Evolutionary conservation across 2,113 vertebrate genomes (phyloP).

Genomic region (Phyllostomus hastatus): DNA sequence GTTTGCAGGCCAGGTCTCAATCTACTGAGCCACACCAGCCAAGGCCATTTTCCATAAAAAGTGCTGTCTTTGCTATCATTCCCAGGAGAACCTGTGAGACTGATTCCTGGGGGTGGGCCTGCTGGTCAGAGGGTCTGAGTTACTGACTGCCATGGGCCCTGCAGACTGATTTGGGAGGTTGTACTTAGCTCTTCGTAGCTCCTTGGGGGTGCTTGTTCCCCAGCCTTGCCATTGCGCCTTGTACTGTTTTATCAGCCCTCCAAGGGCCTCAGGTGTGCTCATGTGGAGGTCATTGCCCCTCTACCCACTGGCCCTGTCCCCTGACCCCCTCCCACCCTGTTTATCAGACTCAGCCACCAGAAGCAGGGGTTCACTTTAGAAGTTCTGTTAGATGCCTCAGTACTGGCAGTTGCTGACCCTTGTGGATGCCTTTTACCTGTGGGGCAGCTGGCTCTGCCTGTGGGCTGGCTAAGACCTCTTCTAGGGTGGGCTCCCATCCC

Average conservation of each 20-base stretch:
- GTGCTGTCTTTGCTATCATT: background rate
- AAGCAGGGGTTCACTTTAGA: slow-evolving; percentile 84
- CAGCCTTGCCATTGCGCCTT: background rate
- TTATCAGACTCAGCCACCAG: slow-evolving; percentile 58
- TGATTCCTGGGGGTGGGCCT: background rate
- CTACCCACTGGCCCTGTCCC: background rate
- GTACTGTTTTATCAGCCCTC: background rate
- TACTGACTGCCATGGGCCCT: background rate
- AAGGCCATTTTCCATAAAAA: background rate
- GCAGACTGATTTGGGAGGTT: background rate
- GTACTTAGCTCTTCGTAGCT: too few species aligned
- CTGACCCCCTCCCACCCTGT: background rate
- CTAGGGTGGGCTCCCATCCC: slow-evolving; percentile 78
- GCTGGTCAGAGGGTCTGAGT: background rate
- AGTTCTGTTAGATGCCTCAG: slow-evolving; percentile 86
- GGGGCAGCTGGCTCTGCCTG: slow-evolving; percentile 77
- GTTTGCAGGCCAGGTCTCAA: too few species aligned
- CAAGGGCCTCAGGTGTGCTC: background rate
- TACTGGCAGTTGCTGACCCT: slow-evolving; percentile 85
- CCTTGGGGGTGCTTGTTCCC: background rate
- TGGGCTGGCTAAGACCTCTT: slow-evolving; percentile 84
- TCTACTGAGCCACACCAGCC: too few species aligned
- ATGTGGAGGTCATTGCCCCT: fast-evolving
- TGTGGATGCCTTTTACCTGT: slow-evolving; percentile 86
- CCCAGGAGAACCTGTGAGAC: too few species aligned